These are phyloP conservation scores for Microcebus griseorufus DNA, from an alignment of 2,113 vertebrate species.

Conservation along the genomic window DNA sequence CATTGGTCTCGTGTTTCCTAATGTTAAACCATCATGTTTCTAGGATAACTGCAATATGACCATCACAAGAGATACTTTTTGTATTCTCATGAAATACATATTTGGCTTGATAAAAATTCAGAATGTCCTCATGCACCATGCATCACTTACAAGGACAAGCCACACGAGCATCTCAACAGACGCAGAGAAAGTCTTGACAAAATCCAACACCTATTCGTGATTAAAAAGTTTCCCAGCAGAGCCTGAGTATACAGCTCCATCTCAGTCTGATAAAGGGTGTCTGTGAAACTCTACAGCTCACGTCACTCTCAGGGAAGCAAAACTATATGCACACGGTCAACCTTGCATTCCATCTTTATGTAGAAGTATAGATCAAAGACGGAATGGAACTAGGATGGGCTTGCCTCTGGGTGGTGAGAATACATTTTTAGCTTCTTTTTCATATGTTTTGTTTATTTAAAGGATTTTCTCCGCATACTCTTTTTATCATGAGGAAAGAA, in stretches of 20 bases:
- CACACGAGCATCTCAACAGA: background rate
- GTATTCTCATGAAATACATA: background rate
- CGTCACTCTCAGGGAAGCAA: background rate
- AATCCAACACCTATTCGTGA: too few species aligned
- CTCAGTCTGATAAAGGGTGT: fast-evolving
- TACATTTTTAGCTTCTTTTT: background rate
- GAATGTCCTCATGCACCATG: background rate
- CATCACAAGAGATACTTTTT: background rate
- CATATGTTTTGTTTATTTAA: background rate
- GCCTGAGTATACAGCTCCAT: background rate
- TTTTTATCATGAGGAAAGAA: background rate
- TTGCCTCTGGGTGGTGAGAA: background rate
- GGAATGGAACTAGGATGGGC: too few species aligned
- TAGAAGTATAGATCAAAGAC: background rate
- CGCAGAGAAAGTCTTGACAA: background rate
- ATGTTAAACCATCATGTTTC: background rate
- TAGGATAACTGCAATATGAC: too few species aligned
- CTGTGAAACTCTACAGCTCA: background rate
- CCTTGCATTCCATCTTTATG: background rate
- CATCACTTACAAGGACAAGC: background rate
- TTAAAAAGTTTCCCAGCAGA: background rate
- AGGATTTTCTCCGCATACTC: background rate
- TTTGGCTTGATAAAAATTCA: background rate
- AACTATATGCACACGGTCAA: too few species aligned
- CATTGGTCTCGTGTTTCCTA: fast-evolving